phyloP scores from a whole-genome alignment of 2,113 vertebrate genomes.

The Zapus hudsonius region DNA sequence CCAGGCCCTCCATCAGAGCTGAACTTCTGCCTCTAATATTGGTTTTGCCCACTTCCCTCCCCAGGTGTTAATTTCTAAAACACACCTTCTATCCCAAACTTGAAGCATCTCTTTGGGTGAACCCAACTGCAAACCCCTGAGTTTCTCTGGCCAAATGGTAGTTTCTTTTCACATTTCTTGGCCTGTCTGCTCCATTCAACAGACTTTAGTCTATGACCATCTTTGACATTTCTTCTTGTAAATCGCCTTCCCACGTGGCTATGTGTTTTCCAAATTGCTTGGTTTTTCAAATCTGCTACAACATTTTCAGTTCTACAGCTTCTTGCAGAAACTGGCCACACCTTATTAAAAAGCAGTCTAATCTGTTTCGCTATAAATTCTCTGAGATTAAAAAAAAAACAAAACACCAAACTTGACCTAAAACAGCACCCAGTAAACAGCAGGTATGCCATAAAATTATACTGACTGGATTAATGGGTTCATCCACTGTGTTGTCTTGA shows the following conservation, averaged over 20 bases:
- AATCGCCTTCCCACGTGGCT: not conserved
- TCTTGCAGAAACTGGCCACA: not conserved
- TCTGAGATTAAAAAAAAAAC: no score
- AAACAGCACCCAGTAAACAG: not conserved
- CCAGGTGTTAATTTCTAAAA: not conserved
- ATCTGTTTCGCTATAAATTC: not conserved
- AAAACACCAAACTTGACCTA: not conserved
- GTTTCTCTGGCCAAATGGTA: not conserved
- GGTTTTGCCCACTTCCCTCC: not conserved
- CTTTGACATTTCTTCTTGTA: not conserved
- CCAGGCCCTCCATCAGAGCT: not conserved
- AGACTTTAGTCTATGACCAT: not conserved
- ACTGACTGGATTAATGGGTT: conserved; percentile 14
- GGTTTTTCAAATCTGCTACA: not conserved
- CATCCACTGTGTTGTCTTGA: not conserved
- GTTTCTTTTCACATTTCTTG: not conserved
- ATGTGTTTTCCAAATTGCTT: no score
- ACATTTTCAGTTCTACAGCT: not conserved
- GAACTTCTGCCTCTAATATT: not conserved
- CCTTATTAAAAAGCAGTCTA: not conserved
- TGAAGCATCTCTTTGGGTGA: not conserved
- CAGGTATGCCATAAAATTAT: conserved; percentile 15
- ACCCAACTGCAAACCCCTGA: not conserved
- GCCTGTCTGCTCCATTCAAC: not conserved
- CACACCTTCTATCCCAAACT: not conserved